Evolutionary conservation across 1,140 invertebrate genomes (phyloP).

Genomic region (Drosophila kikkawai): DNA sequence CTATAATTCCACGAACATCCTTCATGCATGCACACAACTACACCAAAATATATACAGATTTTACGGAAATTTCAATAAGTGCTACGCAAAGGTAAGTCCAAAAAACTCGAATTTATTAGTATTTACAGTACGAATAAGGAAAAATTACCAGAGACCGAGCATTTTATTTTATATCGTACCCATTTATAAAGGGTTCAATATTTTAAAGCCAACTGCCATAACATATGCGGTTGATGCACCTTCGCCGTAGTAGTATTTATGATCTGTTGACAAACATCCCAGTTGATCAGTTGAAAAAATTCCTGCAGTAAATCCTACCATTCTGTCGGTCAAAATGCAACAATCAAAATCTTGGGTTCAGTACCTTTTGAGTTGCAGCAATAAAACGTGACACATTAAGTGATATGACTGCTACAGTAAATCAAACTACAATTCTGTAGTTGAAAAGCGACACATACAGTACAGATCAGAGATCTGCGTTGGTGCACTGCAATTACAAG

Average conservation of each 20-base stretch:
- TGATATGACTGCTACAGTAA: too few species aligned
- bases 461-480: background rate
- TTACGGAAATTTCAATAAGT: conserved; percentile 82
- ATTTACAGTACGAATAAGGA: background rate
- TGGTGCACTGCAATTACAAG: too few species aligned
- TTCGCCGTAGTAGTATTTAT: background rate
- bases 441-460: too few species aligned
- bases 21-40: conserved; percentile 52
- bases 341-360: too few species aligned
- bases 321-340: too few species aligned
- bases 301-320: too few species aligned
- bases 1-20: conserved; percentile 45
- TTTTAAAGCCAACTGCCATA: background rate
- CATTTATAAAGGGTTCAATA: background rate
- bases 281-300: too few species aligned
- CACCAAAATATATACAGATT: conserved; percentile 57
- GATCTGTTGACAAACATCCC: too few species aligned
- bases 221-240: background rate
- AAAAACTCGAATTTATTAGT: background rate
- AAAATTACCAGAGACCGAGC: conserved; percentile 2
- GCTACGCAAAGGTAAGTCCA: conserved; percentile 80
- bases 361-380: too few species aligned
- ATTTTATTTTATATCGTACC: background rate
- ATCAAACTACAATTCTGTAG: too few species aligned
- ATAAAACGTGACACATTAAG: too few species aligned